Conservation (phyloP, 1,140 invertebrate species). For the Cephus cinctus region DNA sequence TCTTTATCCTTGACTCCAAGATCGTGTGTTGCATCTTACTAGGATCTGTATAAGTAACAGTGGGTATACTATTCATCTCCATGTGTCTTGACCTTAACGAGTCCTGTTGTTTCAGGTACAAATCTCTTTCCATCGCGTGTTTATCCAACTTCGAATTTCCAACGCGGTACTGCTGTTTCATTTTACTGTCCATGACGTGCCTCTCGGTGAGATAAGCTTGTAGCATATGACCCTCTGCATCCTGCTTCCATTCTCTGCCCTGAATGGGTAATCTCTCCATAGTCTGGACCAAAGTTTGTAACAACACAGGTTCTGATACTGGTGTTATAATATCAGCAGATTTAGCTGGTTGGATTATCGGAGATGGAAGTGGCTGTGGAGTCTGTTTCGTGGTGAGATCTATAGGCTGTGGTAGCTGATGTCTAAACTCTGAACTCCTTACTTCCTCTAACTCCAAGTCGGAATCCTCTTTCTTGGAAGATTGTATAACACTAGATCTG, state of each 20-base stretch:
- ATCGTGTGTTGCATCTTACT: slow-evolving; percentile 31
- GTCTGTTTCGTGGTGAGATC: slow-evolving; percentile 59
- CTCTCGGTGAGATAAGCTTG: slow-evolving; percentile 75
- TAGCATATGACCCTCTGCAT: slow-evolving; percentile 63
- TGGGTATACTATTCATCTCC: slow-evolving; percentile 24
- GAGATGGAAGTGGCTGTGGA: slow-evolving; percentile 36
- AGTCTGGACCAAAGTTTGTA: slow-evolving; percentile 65
- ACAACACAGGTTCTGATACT: slow-evolving; percentile 61
- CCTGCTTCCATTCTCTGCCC: slow-evolving; percentile 56
- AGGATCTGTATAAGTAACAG: slow-evolving; percentile 40
- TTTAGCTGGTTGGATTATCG: slow-evolving; percentile 26
- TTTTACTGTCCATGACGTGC: slow-evolving; percentile 70
- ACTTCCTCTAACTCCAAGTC: slow-evolving; percentile 30
- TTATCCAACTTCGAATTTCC: slow-evolving; percentile 35
- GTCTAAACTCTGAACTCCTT: slow-evolving; percentile 11
- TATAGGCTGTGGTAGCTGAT: slow-evolving; percentile 54
- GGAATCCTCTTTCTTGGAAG: slow-evolving; percentile 33
- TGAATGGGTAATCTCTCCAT: slow-evolving; percentile 62
- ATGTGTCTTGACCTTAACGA: slow-evolving; percentile 17
- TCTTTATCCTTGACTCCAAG: slow-evolving; percentile 28
- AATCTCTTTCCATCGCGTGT: slow-evolving; percentile 29
- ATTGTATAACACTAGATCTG: slow-evolving; percentile 35
- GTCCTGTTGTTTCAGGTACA: slow-evolving; percentile 30
- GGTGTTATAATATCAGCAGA: slow-evolving; percentile 61
- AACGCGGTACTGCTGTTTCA: slow-evolving; percentile 63